Evolutionary conservation across 2,888 invertebrate species (phyloP).

Genomic region (Xestoiulus laeticollis): DNA sequence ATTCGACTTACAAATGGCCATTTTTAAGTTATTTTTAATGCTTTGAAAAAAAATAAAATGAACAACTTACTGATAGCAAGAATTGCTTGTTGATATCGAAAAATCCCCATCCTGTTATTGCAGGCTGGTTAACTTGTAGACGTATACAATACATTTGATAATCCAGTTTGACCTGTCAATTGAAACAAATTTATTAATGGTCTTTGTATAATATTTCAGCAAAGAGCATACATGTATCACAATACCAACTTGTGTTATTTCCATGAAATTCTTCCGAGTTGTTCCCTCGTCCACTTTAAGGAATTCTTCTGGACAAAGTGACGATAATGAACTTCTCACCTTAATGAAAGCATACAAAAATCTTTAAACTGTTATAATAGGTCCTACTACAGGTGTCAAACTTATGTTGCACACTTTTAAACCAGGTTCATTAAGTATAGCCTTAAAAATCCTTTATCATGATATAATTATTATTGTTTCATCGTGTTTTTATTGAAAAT

Average conservation of each 20-base stretch:
- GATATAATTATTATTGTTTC: no score
- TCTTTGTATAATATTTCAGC: no score
- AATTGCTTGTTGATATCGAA: slow-evolving; percentile 39
- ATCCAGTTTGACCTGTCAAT: slow-evolving; percentile 12
- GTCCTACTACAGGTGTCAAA: no score
- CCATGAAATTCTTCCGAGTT: neutral
- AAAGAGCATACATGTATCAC: neutral
- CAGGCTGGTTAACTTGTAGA: neutral
- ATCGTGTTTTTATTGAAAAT: no score
- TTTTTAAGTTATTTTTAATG: no score
- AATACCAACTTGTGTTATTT: neutral
- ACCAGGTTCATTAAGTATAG: no score
- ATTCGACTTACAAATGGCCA: no score
- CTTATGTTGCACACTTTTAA: no score
- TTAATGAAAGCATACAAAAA: neutral
- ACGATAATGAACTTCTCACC: slow-evolving; percentile 10
- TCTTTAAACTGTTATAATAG: no score
- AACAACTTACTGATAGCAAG: slow-evolving; percentile 17
- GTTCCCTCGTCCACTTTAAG: neutral
- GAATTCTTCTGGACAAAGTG: neutral
- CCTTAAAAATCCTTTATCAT: no score
- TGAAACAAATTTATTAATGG: neutral
- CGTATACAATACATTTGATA: slow-evolving; percentile 41
- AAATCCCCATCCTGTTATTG: slow-evolving; percentile 32
- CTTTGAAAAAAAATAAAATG: neutral